These are phyloP conservation scores for Halocaridina rubra DNA, from an alignment of 2,888 invertebrate species.

Conservation along the genomic window DNA sequence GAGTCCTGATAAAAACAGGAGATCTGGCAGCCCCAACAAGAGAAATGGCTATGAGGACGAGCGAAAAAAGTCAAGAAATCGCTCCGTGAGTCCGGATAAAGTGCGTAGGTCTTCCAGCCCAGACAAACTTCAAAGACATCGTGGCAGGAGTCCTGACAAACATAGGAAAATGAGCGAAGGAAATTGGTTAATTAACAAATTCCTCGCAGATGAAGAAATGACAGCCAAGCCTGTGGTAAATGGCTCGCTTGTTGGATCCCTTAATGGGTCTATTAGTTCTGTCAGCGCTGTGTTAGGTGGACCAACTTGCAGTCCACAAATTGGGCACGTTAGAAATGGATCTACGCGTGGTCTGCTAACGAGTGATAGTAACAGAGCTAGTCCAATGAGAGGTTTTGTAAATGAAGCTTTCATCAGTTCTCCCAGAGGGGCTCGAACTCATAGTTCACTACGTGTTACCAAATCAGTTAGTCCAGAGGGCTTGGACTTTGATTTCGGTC, in stretches of 20 bases:
- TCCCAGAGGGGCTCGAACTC: conserved; percentile 59
- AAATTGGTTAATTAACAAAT: conserved; percentile 63
- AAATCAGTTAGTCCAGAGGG: conserved; percentile 63
- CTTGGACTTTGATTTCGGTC: conserved; percentile 42
- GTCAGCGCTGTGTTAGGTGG: conserved; percentile 46
- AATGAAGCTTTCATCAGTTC: conserved; percentile 63
- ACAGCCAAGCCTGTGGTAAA: conserved; percentile 56
- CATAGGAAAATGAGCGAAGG: conserved; percentile 47
- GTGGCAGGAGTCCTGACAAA: conserved; percentile 53
- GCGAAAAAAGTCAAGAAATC: conserved; percentile 46
- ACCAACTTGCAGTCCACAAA: conserved; percentile 44
- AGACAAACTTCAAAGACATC: conserved; percentile 52
- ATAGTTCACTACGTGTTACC: conserved; percentile 61
- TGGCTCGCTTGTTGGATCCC: conserved; percentile 55
- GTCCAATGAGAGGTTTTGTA: conserved; percentile 59
- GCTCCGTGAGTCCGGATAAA: conserved; percentile 47
- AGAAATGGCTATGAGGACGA: conserved; percentile 56
- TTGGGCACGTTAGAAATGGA: conserved; percentile 52
- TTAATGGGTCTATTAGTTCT: conserved; percentile 60
- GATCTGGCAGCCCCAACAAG: conserved; percentile 51
- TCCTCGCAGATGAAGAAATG: conserved; percentile 62
- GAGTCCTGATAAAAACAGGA: conserved; percentile 39
- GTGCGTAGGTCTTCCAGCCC: conserved; percentile 40
- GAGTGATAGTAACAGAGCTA: conserved; percentile 47
- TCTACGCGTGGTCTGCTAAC: conserved; percentile 57